Percentiles rank a stretch among this genome's conserved stretches.
Evolutionary conservation across 1,140 invertebrate species (phyloP).

Genomic region (Acromyrmex charruanus): DNA sequence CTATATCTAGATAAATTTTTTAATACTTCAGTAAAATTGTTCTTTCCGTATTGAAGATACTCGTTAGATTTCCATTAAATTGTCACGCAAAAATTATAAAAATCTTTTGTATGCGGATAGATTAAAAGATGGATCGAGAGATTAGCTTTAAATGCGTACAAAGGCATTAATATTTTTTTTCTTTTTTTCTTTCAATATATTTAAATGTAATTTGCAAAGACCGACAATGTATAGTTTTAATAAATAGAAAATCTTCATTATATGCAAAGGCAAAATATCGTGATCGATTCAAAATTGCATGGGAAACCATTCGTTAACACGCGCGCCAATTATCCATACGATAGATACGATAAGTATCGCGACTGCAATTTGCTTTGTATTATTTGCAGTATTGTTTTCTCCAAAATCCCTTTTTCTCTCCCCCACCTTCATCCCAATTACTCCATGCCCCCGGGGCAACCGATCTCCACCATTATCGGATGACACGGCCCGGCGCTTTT

Average conservation of each 20-base stretch:
- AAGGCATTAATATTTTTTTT: background rate
- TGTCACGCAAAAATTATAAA: conserved; percentile 22
- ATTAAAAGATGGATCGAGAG: background rate
- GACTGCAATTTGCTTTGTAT: conserved; percentile 76
- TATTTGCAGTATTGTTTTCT: conserved; percentile 76
- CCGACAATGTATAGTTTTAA: conserved; percentile 24
- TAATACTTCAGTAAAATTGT: too few relatives aligned
- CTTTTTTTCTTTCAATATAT: background rate
- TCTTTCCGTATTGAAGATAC: background rate
- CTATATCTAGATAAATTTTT: too few relatives aligned
- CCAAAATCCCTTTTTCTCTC: conserved; percentile 45
- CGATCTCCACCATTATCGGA: conserved; percentile 82
- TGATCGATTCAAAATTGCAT: conserved; percentile 55
- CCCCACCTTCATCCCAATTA: conserved; percentile 76
- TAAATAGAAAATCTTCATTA: conserved; percentile 46
- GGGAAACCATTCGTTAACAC: conserved; percentile 59
- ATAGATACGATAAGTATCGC: conserved; percentile 69
- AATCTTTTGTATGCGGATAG: background rate
- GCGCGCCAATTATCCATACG: conserved; percentile 67
- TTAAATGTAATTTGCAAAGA: conserved; percentile 21
- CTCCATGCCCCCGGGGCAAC: conserved; percentile 75
- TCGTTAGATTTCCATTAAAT: conserved; percentile 8
- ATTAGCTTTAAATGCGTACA: background rate
- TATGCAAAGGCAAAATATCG: conserved; percentile 34
- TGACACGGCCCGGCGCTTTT: conserved; percentile 79